Evolutionary conservation across 2,113 vertebrate species (phyloP).

Genomic region (cattle (Bos taurus)): DNA sequence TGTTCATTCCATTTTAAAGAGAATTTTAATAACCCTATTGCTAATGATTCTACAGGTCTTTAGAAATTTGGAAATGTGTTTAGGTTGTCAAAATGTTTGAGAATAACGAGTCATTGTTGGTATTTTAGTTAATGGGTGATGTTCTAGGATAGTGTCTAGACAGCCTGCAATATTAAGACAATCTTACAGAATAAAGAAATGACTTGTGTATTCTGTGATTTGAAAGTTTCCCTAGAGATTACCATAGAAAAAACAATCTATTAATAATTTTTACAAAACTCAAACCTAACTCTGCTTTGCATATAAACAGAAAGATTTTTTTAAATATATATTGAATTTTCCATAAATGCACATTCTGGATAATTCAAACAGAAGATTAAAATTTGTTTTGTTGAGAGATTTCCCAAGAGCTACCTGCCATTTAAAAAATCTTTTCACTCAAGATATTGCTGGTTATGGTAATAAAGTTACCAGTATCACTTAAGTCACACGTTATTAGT

Average conservation of each 20-base stretch:
- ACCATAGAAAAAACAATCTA: not conserved
- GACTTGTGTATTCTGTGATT: not conserved
- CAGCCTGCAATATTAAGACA: not conserved
- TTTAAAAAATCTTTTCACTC: slow-evolving; percentile 23
- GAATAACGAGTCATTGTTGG: not conserved
- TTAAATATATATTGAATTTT: slow-evolving; percentile 9
- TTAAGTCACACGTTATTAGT: not conserved
- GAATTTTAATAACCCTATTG: not conserved
- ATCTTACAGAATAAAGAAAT: not conserved
- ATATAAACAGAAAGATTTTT: not conserved
- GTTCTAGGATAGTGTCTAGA: not conserved
- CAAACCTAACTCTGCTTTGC: not conserved
- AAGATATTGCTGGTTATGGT: not conserved
- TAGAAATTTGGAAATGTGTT: not conserved
- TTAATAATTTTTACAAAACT: not conserved
- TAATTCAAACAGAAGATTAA: slow-evolving; percentile 15
- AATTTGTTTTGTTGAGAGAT: slow-evolving; percentile 29
- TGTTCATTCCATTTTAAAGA: not conserved
- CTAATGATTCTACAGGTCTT: not conserved
- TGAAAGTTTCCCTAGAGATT: not conserved
- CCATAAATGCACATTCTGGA: not conserved
- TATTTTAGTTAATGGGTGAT: not conserved
- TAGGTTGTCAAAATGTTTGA: not conserved
- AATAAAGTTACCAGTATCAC: not conserved
- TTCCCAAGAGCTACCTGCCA: not conserved